phyloP scores from a whole-genome alignment of 1,140 invertebrate genomes.

The Drosophila kepulauana region DNA sequence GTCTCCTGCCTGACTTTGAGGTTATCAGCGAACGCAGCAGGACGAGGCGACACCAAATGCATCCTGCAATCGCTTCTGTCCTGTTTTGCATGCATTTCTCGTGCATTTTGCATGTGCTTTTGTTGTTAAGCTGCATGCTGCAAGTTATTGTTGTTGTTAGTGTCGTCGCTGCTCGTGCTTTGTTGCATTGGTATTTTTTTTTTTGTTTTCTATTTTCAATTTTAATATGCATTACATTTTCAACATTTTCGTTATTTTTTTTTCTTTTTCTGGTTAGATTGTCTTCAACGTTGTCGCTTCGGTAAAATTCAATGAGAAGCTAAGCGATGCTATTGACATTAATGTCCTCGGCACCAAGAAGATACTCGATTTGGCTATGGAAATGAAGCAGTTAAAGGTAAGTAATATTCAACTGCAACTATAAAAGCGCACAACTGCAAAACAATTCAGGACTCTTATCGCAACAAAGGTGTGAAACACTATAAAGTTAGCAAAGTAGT shows the following conservation, averaged over 20 bases:
- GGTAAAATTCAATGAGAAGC: slow-evolving; percentile 94
- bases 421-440: neutral
- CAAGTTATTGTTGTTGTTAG: slow-evolving; percentile 26
- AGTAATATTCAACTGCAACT: slow-evolving; percentile 27
- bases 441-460: no score
- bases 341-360: slow-evolving; percentile 88
- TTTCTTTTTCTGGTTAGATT: slow-evolving; percentile 85
- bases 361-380: slow-evolving; percentile 87
- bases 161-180: slow-evolving; percentile 13
- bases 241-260: slow-evolving; percentile 16
- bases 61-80: slow-evolving; percentile 58
- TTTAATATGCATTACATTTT: slow-evolving; percentile 73
- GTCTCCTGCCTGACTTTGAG: slow-evolving; percentile 60
- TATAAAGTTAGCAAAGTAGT: no score
- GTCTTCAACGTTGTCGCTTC: slow-evolving; percentile 96
- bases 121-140: slow-evolving; percentile 24
- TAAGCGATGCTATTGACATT: slow-evolving; percentile 88
- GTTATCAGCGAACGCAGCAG: slow-evolving; percentile 58
- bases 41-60: slow-evolving; percentile 42
- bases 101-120: slow-evolving; percentile 72
- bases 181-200: slow-evolving; percentile 2
- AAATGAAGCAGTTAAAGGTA: slow-evolving; percentile 89
- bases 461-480: no score
- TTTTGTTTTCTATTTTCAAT: slow-evolving; percentile 31
- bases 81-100: slow-evolving; percentile 73